Percentiles rank a stretch among this genome's conserved stretches.
phyloP scores from a whole-genome alignment of 2,113 vertebrate species.

The Zosterops lateralis region DNA sequence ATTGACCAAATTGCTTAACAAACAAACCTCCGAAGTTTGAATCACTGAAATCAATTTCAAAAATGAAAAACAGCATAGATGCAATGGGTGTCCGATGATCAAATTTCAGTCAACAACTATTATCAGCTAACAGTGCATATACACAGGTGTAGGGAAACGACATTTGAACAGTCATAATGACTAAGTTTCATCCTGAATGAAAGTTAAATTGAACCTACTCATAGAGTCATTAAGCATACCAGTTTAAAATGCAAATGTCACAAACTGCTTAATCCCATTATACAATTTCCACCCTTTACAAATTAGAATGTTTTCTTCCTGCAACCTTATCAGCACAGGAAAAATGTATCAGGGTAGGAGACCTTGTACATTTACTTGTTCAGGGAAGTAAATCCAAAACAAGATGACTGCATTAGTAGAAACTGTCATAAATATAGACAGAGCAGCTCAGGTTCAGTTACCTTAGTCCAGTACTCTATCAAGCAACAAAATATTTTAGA shows the following conservation, averaged over 20 bases:
- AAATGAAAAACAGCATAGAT: not conserved
- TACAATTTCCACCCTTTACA: not conserved
- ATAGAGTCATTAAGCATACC: not conserved
- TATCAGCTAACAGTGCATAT: not conserved
- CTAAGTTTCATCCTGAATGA: not conserved
- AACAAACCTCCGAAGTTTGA: not conserved
- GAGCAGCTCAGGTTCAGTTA: not conserved
- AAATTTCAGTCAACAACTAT: not conserved
- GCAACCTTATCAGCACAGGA: not conserved
- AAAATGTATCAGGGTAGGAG: not conserved
- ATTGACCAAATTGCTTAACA: not conserved
- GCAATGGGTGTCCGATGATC: not conserved
- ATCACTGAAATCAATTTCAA: not conserved
- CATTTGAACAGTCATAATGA: not conserved
- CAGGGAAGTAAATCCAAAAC: not conserved
- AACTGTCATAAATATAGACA: not conserved
- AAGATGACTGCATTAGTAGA: not conserved
- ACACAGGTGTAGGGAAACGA: not conserved
- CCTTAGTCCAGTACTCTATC: not conserved
- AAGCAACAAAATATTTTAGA: not conserved
- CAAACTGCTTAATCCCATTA: not conserved
- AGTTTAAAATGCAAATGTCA: not conserved
- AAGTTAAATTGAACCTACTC: not conserved
- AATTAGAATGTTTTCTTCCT: not conserved
- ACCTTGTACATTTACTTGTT: not conserved